Conservation (phyloP, 2,888 invertebrate genomes). For the Acanthacorydalis orientalis region DNA sequence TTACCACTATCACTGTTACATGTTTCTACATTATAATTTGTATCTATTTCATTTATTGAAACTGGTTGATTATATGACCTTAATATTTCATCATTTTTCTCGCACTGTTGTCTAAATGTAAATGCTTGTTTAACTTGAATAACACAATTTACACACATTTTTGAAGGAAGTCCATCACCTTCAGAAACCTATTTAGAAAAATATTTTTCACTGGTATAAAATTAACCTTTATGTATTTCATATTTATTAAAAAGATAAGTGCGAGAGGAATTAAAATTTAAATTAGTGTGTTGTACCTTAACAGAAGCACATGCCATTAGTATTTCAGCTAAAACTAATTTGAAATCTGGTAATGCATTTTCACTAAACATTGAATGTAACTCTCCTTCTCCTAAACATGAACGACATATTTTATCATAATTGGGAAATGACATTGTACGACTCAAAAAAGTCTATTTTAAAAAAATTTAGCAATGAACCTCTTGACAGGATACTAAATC, state of each 20-base stretch:
- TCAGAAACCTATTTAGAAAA: too few species aligned
- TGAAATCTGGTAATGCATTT: slow-evolving; percentile 14
- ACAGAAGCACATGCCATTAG: slow-evolving; percentile 25
- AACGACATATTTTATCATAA: slow-evolving; percentile 23
- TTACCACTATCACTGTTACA: too few species aligned
- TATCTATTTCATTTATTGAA: neutral
- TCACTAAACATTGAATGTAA: slow-evolving; percentile 20
- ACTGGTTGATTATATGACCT: neutral
- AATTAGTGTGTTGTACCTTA: too few species aligned
- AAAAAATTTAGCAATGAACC: too few species aligned
- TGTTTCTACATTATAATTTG: neutral
- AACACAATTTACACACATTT: neutral
- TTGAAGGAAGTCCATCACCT: neutral
- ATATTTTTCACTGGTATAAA: too few species aligned
- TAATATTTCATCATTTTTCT: neutral
- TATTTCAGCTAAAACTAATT: slow-evolving; percentile 22
- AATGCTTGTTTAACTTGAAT: neutral
- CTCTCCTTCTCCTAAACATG: slow-evolving; percentile 22
- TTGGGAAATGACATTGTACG: neutral
- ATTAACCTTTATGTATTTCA: too few species aligned
- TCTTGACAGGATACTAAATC: too few species aligned
- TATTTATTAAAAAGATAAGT: too few species aligned
- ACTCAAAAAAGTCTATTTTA: too few species aligned
- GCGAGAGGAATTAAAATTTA: too few species aligned
- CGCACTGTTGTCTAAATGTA: neutral